Evolutionary conservation across 2,113 vertebrate genomes (phyloP).

Genomic region (Bettongia penicillata): DNA sequence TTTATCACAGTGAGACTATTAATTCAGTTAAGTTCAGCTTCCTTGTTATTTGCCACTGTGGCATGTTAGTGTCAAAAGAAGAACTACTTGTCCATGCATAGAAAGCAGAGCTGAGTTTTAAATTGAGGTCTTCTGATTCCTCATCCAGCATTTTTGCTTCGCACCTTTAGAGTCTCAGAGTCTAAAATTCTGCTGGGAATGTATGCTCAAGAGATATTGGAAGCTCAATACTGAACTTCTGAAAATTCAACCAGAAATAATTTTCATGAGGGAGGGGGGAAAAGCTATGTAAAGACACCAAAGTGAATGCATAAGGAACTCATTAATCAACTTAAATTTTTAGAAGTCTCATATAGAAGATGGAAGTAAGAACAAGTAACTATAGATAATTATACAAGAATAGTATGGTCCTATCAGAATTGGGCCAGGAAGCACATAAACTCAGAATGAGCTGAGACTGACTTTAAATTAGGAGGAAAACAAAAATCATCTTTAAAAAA

Average conservation of each 20-base stretch:
- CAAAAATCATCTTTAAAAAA: neutral
- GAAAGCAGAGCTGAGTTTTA: neutral
- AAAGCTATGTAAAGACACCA: too few species aligned
- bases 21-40: neutral
- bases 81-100: neutral
- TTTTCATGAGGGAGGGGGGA: too few species aligned
- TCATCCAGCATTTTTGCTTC: neutral
- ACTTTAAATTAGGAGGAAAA: neutral
- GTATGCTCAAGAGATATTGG: too few species aligned
- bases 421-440: neutral
- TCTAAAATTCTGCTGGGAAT: too few species aligned
- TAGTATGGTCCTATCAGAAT: neutral
- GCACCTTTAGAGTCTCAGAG: too few species aligned
- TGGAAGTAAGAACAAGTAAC: neutral
- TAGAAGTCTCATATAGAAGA: too few species aligned
- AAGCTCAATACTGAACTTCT: too few species aligned
- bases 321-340: too few species aligned
- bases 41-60: neutral
- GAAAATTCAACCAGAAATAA: too few species aligned
- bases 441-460: neutral
- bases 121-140: neutral
- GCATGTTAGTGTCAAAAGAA: neutral
- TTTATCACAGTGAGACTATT: neutral
- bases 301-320: too few species aligned
- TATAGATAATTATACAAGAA: neutral